Conservation (phyloP, 2,888 invertebrate species). For the Standfussiana lucernea region DNA sequence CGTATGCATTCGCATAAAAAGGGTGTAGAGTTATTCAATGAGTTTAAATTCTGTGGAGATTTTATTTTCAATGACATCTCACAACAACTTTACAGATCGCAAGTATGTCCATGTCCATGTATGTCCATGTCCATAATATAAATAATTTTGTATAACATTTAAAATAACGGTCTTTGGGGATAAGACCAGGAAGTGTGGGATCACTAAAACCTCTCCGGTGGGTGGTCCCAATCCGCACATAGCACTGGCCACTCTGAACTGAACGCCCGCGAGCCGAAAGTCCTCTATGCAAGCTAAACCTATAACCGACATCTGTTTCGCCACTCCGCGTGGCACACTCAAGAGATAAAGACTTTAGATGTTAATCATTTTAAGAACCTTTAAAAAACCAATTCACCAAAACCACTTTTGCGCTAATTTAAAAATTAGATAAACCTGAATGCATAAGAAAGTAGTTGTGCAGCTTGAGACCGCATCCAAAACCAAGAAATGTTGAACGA, state of each 20-base stretch:
- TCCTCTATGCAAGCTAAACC: neutral
- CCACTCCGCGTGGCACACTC: neutral
- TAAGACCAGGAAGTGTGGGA: neutral
- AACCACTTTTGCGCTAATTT: neutral
- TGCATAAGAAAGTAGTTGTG: constrained; percentile 1
- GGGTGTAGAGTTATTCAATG: neutral
- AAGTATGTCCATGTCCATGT: no score
- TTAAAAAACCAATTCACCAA: neutral
- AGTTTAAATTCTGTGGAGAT: neutral
- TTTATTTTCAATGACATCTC: neutral
- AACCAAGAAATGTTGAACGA: constrained; percentile 19
- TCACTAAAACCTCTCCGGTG: neutral
- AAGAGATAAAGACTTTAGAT: no score
- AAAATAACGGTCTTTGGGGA: neutral
- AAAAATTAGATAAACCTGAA: neutral
- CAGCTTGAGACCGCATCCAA: neutral
- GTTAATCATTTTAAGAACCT: neutral
- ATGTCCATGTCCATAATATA: neutral
- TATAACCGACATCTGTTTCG: neutral
- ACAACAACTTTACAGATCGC: neutral
- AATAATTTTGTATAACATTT: neutral
- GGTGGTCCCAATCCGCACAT: neutral
- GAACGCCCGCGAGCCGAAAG: neutral
- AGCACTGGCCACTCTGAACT: neutral
- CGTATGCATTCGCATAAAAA: neutral